Evolutionary conservation across 1,140 invertebrate genomes (phyloP), one percentile per base, ranked within the genome.

Genomic region (Ceratina australensis): DNA sequence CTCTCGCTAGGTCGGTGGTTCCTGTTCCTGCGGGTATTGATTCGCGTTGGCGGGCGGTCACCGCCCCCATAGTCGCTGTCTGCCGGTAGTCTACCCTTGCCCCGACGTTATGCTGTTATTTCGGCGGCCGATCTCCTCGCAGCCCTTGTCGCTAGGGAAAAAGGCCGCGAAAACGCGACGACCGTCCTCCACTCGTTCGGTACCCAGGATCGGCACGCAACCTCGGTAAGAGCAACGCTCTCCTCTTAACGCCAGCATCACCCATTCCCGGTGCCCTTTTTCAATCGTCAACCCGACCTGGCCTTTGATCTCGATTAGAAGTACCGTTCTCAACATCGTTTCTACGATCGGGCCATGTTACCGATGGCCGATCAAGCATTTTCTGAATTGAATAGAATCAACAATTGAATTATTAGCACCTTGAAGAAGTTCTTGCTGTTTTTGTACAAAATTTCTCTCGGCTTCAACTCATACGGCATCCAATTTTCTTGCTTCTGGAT

Each of bases 1-100:
- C 50, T 69, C 67, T 33, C 52, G 76, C 73, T 74, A 83, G 87
- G 86, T 87, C 86, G 88, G 88, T 87, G 90, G 89, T 91, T 92
- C 90, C 91, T 92, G 90, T 91, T 92, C 90, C 92, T 92, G 91
- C 91, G 91, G 91, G 91, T 92, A 92, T 92, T 92, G 91, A 92
- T 92, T 92, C 90, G 91, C 90, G 91, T 91, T 89, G 91, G 90
- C 88, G 91, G 89, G 88, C 91, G 92, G 90, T 92, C 90, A 90
- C 91, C 91, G 90, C 91, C 92, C 90, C 91, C 91, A 87, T 88
- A 88, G 88, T 86, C 86, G 83, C 83, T 89, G 91, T 90, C 91
- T 91, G 89, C 89, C 88, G 86, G 79, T 89, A 88, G 91, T 92
- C 91, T 92, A 91, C 90, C 89, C 90, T 87, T 89, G 67, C 80